These are phyloP conservation scores for Tetanocera ferruginea DNA, from an alignment of 2,888 invertebrate species.

Conservation along the genomic window DNA sequence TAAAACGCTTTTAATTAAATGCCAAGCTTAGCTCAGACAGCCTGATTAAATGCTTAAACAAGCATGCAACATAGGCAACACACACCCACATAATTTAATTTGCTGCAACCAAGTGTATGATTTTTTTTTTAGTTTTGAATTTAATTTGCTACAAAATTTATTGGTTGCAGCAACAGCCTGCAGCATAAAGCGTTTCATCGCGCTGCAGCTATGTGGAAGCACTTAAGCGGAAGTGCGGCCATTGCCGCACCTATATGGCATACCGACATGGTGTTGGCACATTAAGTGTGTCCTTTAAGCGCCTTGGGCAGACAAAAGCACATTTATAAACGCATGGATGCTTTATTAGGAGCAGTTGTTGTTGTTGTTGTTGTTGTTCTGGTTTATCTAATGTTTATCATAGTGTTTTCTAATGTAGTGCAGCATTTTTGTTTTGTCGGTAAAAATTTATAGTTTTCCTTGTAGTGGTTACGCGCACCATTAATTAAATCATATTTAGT, in stretches of 20 bases:
- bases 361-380: neutral
- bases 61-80: too few species aligned
- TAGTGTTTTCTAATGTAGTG: neutral
- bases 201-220: neutral
- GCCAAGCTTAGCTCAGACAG: too few species aligned
- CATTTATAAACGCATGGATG: neutral
- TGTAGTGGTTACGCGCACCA: neutral
- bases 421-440: neutral
- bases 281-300: neutral
- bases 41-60: too few species aligned
- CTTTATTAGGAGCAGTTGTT: neutral
- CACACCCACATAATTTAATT: neutral
- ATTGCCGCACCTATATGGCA: neutral
- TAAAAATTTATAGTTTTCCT: conserved; percentile 4
- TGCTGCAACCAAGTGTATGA: neutral
- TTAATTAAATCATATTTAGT: conserved; percentile 27
- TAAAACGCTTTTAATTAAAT: too few species aligned
- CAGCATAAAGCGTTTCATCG: neutral
- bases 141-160: conserved; percentile 3
- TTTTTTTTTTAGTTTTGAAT: neutral
- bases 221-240: neutral
- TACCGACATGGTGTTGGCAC: neutral
- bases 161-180: neutral
- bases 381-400: neutral
- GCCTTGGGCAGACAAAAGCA: neutral